A percentile compares a stretch with the other conserved stretches of the same genome.
These are phyloP conservation scores for Corythornis cristatus DNA, from an alignment of 2,113 vertebrate species.

Conservation along the genomic window DNA sequence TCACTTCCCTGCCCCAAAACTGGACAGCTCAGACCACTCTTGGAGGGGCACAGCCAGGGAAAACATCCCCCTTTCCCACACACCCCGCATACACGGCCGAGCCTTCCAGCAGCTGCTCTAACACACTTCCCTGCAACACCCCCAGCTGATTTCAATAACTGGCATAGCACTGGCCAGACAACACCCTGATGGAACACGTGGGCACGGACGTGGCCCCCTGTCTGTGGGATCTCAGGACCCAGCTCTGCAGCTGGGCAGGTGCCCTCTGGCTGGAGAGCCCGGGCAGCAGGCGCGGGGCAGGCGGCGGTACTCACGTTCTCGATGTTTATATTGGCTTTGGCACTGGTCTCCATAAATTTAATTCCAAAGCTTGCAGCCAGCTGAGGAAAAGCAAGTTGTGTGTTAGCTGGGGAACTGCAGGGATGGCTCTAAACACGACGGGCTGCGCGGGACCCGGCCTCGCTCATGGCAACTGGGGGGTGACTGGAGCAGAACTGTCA, in stretches of 20 bases:
- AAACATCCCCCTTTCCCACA: rapidly evolving
- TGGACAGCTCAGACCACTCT: background rate
- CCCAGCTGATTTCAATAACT: background rate
- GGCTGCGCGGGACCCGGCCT: background rate
- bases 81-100: rapidly evolving
- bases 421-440: background rate
- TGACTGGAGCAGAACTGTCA: background rate
- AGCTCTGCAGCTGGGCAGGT: background rate
- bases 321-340: constrained; percentile 98
- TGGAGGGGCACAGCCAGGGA: rapidly evolving
- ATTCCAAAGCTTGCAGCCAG: constrained; percentile 93
- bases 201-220: rapidly evolving
- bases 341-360: constrained; percentile 99
- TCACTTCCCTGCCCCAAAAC: background rate
- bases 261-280: rapidly evolving
- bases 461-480: rapidly evolving
- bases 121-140: background rate
- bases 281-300: rapidly evolving
- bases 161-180: rapidly evolving
- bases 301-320: constrained; percentile 85
- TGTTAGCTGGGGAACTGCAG: rapidly evolving
- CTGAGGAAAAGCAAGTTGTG: constrained; percentile 65
- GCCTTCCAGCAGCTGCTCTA: background rate
- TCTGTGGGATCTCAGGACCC: rapidly evolving
- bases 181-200: rapidly evolving